Evolutionary conservation across 2,888 invertebrate species (phyloP).

Genomic region (Helobdella robusta): DNA sequence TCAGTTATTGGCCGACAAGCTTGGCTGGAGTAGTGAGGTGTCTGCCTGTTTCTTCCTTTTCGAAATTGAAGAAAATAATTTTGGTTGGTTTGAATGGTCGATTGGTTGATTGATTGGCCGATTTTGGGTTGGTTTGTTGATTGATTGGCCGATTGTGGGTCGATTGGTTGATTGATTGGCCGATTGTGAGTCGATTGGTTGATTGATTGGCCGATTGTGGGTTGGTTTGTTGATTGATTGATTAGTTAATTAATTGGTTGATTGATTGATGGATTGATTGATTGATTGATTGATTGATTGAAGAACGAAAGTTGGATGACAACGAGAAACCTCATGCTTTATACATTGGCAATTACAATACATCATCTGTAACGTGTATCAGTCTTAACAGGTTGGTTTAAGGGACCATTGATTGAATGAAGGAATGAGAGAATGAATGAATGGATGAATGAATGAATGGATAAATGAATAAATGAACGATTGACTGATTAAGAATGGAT

Average conservation of each 20-base stretch:
- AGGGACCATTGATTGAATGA: too few relatives aligned
- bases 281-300: neutral
- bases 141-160: constrained; percentile 18
- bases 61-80: constrained; percentile 92
- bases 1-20: constrained; percentile 71
- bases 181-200: constrained; percentile 73
- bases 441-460: too few relatives aligned
- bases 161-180: constrained; percentile 5
- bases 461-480: too few relatives aligned
- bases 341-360: constrained; percentile 97
- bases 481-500: too few relatives aligned
- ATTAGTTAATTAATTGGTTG: neutral
- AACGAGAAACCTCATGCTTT: constrained; percentile 92
- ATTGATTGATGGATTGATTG: constrained; percentile 21
- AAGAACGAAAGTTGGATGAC: constrained; percentile 82
- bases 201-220: constrained; percentile 54
- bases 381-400: constrained; percentile 49
- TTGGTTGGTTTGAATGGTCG: constrained; percentile 59
- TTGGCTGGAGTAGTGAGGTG: constrained; percentile 68
- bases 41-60: constrained; percentile 87
- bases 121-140: neutral
- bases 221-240: neutral
- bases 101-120: neutral
- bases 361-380: constrained; percentile 88
- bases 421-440: too few relatives aligned